A percentile compares a stretch with the other conserved stretches of the same genome.
Conservation (phyloP, 2,113 vertebrate species). For the Leptobrachium leishanense region DNA sequence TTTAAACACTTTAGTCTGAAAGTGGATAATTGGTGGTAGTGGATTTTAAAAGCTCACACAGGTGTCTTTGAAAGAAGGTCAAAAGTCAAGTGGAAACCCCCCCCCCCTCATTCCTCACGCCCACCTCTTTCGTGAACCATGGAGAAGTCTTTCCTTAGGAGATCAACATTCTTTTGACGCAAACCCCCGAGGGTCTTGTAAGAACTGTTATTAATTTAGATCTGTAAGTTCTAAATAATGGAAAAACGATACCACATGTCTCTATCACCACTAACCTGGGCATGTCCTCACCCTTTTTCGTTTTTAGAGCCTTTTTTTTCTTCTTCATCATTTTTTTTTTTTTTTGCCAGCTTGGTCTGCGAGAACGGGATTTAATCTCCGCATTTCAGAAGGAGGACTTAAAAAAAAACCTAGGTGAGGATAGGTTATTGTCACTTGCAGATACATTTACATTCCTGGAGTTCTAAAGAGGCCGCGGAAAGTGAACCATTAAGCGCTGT, state of each 20-base stretch:
- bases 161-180: slow-evolving; percentile 74
- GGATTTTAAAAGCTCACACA: slow-evolving; percentile 83
- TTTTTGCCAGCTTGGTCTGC: slow-evolving; percentile 18
- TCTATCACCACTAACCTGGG: slow-evolving; percentile 61
- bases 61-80: slow-evolving; percentile 92
- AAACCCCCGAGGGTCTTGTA: slow-evolving; percentile 75
- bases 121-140: slow-evolving; percentile 74
- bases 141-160: slow-evolving; percentile 71
- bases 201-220: slow-evolving; percentile 82
- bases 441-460: slow-evolving; percentile 45
- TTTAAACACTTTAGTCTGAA: slow-evolving; percentile 84
- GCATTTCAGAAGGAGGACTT: slow-evolving; percentile 25
- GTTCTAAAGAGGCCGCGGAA: neutral
- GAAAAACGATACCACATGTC: slow-evolving; percentile 77
- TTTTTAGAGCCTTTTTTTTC: no score
- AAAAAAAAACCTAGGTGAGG: slow-evolving; percentile 16
- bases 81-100: slow-evolving; percentile 91
- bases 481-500: neutral
- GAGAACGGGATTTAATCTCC: neutral
- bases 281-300: slow-evolving; percentile 32
- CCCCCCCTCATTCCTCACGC: slow-evolving; percentile 13
- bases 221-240: slow-evolving; percentile 78
- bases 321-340: slow-evolving; percentile 5
- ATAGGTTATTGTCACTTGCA: slow-evolving; percentile 26
- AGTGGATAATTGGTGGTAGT: slow-evolving; percentile 94